These are phyloP conservation scores for Cyclura pinguis DNA, from an alignment of 2,797 vertebrate genomes.

Conservation along the genomic window DNA sequence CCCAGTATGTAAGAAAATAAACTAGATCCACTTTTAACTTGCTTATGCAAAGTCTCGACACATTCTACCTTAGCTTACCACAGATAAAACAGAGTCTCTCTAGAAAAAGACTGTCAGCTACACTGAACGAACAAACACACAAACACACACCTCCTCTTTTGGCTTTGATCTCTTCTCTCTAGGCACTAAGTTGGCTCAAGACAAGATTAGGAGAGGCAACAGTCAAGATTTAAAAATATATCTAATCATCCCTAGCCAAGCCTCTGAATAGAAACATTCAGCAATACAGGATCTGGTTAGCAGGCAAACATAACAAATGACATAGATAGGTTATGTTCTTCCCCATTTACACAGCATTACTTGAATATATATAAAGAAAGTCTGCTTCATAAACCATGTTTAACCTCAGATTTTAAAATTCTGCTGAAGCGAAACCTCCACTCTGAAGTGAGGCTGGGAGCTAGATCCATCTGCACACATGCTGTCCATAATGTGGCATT, in stretches of 20 bases:
- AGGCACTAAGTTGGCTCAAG: conserved; percentile 44
- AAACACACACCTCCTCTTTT: conserved; percentile 2
- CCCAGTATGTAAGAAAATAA: conserved; percentile 50
- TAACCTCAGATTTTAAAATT: background rate
- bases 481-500: background rate
- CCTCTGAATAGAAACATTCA: conserved; percentile 46
- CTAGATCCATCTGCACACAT: too few relatives aligned
- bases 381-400: background rate
- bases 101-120: conserved; percentile 50
- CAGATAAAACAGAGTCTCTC: conserved; percentile 29
- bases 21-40: conserved; percentile 40
- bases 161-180: conserved; percentile 50
- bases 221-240: conserved; percentile 58
- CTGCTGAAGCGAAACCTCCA: background rate
- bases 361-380: background rate
- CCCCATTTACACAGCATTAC: background rate
- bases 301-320: background rate
- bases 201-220: conserved; percentile 32
- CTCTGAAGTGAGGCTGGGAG: background rate
- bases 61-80: conserved; percentile 22
- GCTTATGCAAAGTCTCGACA: conserved; percentile 30
- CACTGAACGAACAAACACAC: conserved; percentile 11
- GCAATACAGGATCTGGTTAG: background rate
- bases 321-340: background rate
- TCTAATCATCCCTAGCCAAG: conserved; percentile 46